Conservation (phyloP, 92 coral and sea anemone genomes). For the Isaurus tuberculatus region DNA sequence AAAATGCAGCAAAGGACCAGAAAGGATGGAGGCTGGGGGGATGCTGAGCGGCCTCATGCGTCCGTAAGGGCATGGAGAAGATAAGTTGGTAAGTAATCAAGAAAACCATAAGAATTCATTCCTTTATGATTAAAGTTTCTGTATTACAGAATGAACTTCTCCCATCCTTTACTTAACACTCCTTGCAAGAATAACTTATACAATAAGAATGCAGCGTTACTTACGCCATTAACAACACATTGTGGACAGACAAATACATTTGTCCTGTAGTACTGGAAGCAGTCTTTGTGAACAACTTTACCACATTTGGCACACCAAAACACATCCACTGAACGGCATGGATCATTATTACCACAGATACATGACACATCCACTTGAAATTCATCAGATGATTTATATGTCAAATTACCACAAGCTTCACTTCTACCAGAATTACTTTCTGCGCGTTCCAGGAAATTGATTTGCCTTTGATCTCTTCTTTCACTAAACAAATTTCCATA, state of each 20-base stretch:
- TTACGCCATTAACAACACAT: conserved; percentile 50
- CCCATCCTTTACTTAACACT: too few relatives aligned
- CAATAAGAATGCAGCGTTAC: too few relatives aligned
- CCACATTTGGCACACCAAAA: conserved; percentile 72
- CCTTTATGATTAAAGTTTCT: too few relatives aligned
- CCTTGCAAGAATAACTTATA: too few relatives aligned
- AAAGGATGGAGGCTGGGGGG: too few relatives aligned
- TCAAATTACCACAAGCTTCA: background rate
- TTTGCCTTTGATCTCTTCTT: background rate
- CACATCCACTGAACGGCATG: background rate
- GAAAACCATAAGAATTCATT: too few relatives aligned
- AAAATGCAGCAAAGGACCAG: too few relatives aligned
- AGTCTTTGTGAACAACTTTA: conserved; percentile 70
- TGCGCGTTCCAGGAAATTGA: background rate
- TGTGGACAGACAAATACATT: conserved; percentile 49
- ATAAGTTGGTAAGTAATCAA: too few relatives aligned
- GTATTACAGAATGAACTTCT: too few relatives aligned
- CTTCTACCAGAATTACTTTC: background rate
- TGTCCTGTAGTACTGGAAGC: conserved; percentile 55
- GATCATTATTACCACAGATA: conserved; percentile 66
- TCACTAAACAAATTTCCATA: background rate
- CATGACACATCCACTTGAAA: background rate
- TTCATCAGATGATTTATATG: background rate
- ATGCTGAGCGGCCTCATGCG: too few relatives aligned
- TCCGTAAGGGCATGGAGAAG: too few relatives aligned